Percentiles rank a stretch among this genome's conserved stretches.
These are phyloP conservation scores for Glomeris marginata DNA, from an alignment of 2,888 invertebrate genomes.

Conservation along the genomic window DNA sequence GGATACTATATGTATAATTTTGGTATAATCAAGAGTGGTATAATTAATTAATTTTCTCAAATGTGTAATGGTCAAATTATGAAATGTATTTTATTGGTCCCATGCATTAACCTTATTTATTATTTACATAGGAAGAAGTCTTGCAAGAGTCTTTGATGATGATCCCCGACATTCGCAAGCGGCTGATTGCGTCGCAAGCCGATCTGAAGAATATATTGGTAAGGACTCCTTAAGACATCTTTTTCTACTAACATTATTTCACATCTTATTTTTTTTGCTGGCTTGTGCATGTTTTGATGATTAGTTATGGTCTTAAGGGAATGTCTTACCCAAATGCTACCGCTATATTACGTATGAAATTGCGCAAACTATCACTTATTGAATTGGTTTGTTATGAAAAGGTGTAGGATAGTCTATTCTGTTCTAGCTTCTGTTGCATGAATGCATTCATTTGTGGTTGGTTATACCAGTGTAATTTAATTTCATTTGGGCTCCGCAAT, in stretches of 20 bases:
- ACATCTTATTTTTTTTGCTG: neutral
- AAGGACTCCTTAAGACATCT: slow-evolving; percentile 10
- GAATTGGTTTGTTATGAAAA: too few species aligned
- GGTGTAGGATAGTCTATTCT: too few species aligned
- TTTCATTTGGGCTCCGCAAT: too few species aligned
- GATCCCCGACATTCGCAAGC: slow-evolving; percentile 76
- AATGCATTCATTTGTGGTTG: too few species aligned
- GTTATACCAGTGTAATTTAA: too few species aligned
- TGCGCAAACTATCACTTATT: too few species aligned
- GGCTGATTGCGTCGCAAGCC: slow-evolving; percentile 54
- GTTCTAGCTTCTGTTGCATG: too few species aligned
- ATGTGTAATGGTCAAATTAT: neutral
- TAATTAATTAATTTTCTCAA: neutral
- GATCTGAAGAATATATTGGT: slow-evolving; percentile 53
- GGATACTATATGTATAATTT: too few species aligned
- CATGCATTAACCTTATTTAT: neutral
- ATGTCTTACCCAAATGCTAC: too few species aligned
- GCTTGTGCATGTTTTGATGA: neutral
- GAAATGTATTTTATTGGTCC: too few species aligned
- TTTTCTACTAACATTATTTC: slow-evolving; percentile 4
- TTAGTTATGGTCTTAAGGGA: neutral
- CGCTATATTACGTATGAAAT: too few species aligned
- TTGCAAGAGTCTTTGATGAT: slow-evolving; percentile 79
- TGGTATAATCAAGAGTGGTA: too few species aligned
- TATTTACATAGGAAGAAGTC: slow-evolving; percentile 56